phyloP scores from a whole-genome alignment of 2,113 vertebrate species.

The Neogobius melanostomus region DNA sequence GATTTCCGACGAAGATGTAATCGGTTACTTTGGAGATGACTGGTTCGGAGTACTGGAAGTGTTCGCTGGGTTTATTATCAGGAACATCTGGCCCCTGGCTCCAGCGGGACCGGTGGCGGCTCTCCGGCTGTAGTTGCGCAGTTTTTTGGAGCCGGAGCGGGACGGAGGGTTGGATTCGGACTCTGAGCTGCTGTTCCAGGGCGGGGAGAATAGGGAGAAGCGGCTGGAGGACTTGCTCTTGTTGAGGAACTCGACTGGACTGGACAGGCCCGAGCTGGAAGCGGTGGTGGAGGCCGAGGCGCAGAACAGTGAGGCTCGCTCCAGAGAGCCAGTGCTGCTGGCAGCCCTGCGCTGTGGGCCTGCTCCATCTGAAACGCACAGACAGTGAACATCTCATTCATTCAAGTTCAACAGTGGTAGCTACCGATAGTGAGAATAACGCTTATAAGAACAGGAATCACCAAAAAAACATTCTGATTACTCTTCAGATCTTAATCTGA shows the following conservation, averaged over 20 bases:
- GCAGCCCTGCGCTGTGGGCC: constrained; percentile 73
- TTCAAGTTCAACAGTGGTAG: neutral
- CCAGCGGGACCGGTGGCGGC: constrained; percentile 61
- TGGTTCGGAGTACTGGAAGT: constrained; percentile 75
- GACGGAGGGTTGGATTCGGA: constrained; percentile 76
- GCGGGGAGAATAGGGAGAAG: constrained; percentile 75
- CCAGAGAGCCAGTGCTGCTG: constrained; percentile 74
- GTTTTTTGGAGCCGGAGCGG: constrained; percentile 74
- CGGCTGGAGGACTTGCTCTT: constrained; percentile 75
- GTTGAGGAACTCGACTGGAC: constrained; percentile 62
- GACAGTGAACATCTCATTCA: neutral
- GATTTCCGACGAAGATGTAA: constrained; percentile 80
- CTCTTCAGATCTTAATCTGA: too few species aligned
- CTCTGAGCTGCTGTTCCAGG: constrained; percentile 73
- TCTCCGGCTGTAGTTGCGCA: constrained; percentile 68
- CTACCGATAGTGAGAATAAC: neutral
- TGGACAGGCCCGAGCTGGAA: constrained; percentile 62
- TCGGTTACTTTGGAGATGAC: constrained; percentile 77
- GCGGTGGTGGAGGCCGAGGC: constrained; percentile 54
- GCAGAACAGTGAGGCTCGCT: constrained; percentile 75
- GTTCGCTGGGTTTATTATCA: constrained; percentile 48
- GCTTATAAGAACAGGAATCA: neutral
- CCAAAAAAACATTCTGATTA: neutral
- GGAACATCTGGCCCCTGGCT: constrained; percentile 29
- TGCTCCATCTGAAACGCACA: constrained; percentile 75